A percentile compares a stretch with the other conserved stretches of the same genome.
Conservation (phyloP, 2,113 vertebrate genomes). For the Varanus salvator region DNA sequence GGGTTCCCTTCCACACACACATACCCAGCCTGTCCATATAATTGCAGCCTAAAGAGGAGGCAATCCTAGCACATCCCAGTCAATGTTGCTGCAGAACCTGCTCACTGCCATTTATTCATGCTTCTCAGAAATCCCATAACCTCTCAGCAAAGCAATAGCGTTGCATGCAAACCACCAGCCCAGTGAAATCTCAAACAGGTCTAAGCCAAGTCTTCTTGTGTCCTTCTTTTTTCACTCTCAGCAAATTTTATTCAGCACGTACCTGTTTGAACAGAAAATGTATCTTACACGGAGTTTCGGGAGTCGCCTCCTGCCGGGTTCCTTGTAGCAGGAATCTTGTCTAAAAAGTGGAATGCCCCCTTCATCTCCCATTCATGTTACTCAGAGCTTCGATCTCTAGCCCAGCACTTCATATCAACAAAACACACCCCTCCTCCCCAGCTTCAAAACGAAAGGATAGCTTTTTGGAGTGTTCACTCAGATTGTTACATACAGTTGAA, state of each 20-base stretch:
- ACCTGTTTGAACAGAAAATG: slow-evolving; percentile 2
- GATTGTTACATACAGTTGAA: background rate
- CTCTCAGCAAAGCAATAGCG: background rate
- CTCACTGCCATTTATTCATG: background rate
- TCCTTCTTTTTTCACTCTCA: background rate
- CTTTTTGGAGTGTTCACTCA: background rate
- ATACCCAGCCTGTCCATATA: background rate
- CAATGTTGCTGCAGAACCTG: background rate
- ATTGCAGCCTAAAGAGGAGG: background rate
- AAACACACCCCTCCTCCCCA: background rate
- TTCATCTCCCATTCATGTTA: background rate
- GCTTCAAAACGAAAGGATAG: background rate
- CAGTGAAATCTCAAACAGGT: fast-evolving
- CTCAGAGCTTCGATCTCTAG: background rate
- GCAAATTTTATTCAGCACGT: background rate
- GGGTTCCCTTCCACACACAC: background rate
- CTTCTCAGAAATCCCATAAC: background rate
- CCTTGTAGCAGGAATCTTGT: slow-evolving; percentile 15
- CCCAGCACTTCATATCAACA: background rate
- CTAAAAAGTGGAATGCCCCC: slow-evolving; percentile 6
- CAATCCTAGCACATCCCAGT: background rate
- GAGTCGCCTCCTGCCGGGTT: background rate
- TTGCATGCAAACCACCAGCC: background rate
- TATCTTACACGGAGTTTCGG: background rate
- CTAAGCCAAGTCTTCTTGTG: background rate